These are phyloP conservation scores for Ephydatia muelleri DNA, from an alignment of 37 sponge, comb jelly and placozoan genomes.

Conservation along the genomic window DNA sequence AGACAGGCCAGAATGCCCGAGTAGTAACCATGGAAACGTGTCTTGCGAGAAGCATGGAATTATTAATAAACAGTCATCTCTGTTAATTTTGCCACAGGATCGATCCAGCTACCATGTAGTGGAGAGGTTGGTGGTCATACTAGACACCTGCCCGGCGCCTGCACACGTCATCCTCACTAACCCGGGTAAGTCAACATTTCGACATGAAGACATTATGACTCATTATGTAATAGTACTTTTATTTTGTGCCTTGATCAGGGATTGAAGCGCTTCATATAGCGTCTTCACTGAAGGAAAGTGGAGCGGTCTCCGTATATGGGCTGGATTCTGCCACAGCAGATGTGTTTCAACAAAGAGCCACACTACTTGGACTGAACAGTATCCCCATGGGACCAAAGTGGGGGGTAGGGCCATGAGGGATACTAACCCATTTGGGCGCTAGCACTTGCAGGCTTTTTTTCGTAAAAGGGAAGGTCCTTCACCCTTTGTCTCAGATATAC, in stretches of 20 bases:
- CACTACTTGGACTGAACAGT: conserved; percentile 38
- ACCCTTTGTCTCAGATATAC: conserved; percentile 32
- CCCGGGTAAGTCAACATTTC: conserved; percentile 16
- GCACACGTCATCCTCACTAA: conserved; percentile 44
- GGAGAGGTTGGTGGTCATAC: conserved; percentile 1
- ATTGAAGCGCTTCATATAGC: conserved; percentile 30
- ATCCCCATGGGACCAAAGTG: too few species aligned
- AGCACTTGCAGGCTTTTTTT: not conserved
- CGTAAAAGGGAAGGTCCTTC: not conserved
- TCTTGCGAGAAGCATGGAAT: too few species aligned
- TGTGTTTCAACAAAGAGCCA: not conserved
- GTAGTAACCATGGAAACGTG: not conserved
- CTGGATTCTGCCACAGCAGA: not conserved
- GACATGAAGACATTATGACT: not conserved
- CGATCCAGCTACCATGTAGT: conserved; percentile 35
- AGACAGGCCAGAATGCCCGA: not conserved
- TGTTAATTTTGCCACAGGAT: conserved; percentile 33
- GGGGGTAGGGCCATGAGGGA: not conserved
- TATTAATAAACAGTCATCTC: not conserved
- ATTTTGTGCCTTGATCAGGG: conserved; percentile 8
- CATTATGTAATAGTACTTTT: not conserved
- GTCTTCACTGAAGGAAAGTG: not conserved
- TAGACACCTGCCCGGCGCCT: not conserved
- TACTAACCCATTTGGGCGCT: not conserved
- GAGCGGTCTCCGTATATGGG: conserved; percentile 37